These are phyloP conservation scores for Chitala chitala DNA, from an alignment of 2,113 vertebrate genomes.

Conservation along the genomic window DNA sequence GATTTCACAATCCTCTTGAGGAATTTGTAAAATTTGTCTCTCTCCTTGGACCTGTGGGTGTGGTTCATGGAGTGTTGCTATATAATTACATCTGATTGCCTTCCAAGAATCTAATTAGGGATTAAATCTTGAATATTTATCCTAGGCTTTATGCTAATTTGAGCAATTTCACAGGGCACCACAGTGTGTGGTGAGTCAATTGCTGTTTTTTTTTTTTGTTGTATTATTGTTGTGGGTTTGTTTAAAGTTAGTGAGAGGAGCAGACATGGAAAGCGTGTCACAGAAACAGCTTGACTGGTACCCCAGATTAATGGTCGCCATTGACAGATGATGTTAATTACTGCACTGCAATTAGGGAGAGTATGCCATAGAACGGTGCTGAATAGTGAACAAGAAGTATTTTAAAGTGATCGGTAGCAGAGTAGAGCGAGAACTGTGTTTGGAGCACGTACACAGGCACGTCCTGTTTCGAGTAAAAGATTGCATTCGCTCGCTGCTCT, in stretches of 20 bases:
- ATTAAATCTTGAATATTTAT: slow-evolving; percentile 44
- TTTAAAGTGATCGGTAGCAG: too few species aligned
- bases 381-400: too few species aligned
- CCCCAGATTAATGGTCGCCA: too few species aligned
- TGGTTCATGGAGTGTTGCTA: slow-evolving; percentile 41
- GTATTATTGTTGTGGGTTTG: slow-evolving; percentile 39
- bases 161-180: slow-evolving; percentile 40
- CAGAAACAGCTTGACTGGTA: too few species aligned
- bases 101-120: slow-evolving; percentile 51
- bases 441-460: too few species aligned
- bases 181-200: slow-evolving; percentile 37
- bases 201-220: slow-evolving; percentile 52
- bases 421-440: too few species aligned
- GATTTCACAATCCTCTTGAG: slow-evolving; percentile 1
- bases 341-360: too few species aligned
- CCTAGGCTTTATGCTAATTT: slow-evolving; percentile 49
- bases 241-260: slow-evolving; percentile 30
- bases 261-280: not conserved
- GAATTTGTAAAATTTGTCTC: slow-evolving; percentile 25
- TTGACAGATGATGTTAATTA: too few species aligned
- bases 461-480: too few species aligned
- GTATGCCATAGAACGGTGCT: too few species aligned
- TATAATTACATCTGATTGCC: slow-evolving; percentile 56
- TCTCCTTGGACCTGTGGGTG: slow-evolving; percentile 38
- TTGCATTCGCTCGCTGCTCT: too few species aligned